Percentiles rank a stretch among this genome's conserved stretches.
These are phyloP conservation scores for Sebastes itinus DNA, from an alignment of 2,797 vertebrate species.

Conservation along the genomic window DNA sequence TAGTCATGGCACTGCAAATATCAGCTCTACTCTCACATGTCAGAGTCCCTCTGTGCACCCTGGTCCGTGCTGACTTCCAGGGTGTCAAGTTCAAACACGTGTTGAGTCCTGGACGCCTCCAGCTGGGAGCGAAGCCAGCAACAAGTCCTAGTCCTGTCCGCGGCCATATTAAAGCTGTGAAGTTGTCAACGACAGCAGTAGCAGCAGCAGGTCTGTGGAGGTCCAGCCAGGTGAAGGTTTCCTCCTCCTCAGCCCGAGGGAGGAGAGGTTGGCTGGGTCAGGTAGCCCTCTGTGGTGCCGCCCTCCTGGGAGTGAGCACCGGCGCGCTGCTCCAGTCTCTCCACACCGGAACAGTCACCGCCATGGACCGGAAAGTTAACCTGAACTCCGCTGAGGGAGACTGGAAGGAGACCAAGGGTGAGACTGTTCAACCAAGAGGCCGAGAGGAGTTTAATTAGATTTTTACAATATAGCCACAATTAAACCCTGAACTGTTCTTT, in stretches of 20 bases:
- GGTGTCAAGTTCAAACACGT: conserved; percentile 63
- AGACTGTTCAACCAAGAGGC: conserved; percentile 46
- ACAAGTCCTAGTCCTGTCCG: conserved; percentile 41
- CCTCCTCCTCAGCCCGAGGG: neutral
- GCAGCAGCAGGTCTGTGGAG: conserved; percentile 25
- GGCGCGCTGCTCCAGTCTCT: conserved; percentile 54
- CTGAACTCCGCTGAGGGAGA: conserved; percentile 72
- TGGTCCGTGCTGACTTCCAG: conserved; percentile 29
- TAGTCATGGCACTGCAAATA: conserved; percentile 71
- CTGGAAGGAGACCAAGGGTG: conserved; percentile 83
- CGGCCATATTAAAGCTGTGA: conserved; percentile 50
- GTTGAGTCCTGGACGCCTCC: conserved; percentile 22
- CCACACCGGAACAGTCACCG: conserved; percentile 67
- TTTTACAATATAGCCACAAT: neutral
- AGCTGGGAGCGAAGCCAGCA: conserved; percentile 16
- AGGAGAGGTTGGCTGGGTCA: conserved; percentile 31
- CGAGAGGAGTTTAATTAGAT: too few species aligned
- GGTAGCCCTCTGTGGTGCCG: conserved; percentile 47
- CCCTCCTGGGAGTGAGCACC: conserved; percentile 64
- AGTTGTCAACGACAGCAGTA: conserved; percentile 35
- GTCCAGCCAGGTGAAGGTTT: conserved; percentile 32
- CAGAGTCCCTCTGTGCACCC: conserved; percentile 27
- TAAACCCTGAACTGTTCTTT: neutral
- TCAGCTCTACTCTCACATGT: conserved; percentile 55
- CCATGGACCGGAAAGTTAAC: conserved; percentile 75